Evolutionary conservation across 92 coral and sea anemone genomes (phyloP).

Genomic region (Epizoanthus scotinus): DNA sequence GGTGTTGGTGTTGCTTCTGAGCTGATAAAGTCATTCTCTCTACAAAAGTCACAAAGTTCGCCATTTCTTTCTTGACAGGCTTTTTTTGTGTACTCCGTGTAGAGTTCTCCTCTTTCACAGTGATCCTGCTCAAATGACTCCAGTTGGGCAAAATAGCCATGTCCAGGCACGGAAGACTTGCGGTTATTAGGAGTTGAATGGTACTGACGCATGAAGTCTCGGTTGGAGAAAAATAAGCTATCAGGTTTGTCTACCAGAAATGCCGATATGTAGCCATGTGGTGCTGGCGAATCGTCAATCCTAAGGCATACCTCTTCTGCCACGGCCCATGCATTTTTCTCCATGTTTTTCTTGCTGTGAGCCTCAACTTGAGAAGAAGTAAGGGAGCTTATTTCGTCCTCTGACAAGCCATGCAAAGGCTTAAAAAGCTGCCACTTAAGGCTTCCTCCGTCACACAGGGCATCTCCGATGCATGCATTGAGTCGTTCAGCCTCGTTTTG

Average conservation of each 20-base stretch:
- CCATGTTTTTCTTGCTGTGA: conserved; percentile 31
- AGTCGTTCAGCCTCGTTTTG: too few relatives aligned
- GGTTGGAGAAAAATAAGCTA: conserved; percentile 24
- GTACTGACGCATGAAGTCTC: conserved; percentile 13
- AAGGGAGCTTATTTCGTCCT: conserved; percentile 39
- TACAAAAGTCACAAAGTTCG: background rate
- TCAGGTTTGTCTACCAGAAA: conserved; percentile 39
- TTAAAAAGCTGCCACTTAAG: conserved; percentile 32
- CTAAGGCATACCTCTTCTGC: conserved; percentile 23
- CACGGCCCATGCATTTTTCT: conserved; percentile 34
- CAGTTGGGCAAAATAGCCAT: background rate
- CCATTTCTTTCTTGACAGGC: background rate
- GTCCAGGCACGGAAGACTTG: conserved; percentile 16
- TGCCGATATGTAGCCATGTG: conserved; percentile 29
- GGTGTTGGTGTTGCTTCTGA: too few relatives aligned
- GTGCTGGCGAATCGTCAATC: conserved; percentile 26
- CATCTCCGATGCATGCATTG: too few relatives aligned
- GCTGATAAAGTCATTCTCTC: background rate
- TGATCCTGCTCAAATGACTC: background rate
- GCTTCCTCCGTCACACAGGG: conserved; percentile 36
- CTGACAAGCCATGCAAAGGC: conserved; percentile 44
- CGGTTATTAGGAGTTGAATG: conserved; percentile 14
- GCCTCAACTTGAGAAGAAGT: conserved; percentile 32
- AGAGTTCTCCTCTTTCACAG: conserved; percentile 2
- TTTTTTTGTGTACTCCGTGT: background rate